A percentile compares a stretch with the other conserved stretches of the same genome.
These are phyloP conservation scores for Achatina immaculata DNA, from an alignment of 1,140 invertebrate genomes.

Conservation along the genomic window DNA sequence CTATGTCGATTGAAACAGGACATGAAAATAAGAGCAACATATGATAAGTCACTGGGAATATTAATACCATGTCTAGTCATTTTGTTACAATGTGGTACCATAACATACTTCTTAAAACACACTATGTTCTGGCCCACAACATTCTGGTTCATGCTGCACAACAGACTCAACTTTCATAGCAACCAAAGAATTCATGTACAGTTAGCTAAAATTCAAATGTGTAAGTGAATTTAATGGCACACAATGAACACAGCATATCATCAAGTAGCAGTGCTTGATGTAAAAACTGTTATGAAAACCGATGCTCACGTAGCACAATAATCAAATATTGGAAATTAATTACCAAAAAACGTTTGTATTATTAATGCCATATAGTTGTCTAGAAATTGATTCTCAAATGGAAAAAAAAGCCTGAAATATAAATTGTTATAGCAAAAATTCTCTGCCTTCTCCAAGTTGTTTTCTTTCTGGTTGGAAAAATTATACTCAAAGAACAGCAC, in stretches of 20 bases:
- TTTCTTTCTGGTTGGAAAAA: too few relatives aligned
- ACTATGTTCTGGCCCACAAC: background rate
- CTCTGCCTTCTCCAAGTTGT: too few relatives aligned
- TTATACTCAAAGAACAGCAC: too few relatives aligned
- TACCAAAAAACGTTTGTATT: too few relatives aligned
- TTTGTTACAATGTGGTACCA: background rate
- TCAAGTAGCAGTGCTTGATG: too few relatives aligned
- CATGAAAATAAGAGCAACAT: slow-evolving; percentile 36
- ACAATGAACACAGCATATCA: background rate
- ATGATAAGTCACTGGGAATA: background rate
- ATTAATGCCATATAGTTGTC: too few relatives aligned
- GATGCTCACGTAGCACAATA: too few relatives aligned
- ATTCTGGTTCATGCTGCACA: background rate
- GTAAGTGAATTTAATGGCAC: background rate
- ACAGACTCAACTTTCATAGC: background rate
- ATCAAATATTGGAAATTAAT: too few relatives aligned
- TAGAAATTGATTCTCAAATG: too few relatives aligned
- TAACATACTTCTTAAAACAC: background rate
- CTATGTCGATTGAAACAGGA: slow-evolving; percentile 17
- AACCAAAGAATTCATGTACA: background rate
- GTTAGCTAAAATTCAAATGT: background rate
- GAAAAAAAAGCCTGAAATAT: too few relatives aligned
- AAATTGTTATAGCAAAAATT: too few relatives aligned
- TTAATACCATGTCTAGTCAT: background rate
- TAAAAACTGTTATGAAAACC: too few relatives aligned